A percentile compares a stretch with the other conserved stretches of the same genome.
Conservation (phyloP, 53 echinoderm and acorn worm species). For the Echinarachnius parma region DNA sequence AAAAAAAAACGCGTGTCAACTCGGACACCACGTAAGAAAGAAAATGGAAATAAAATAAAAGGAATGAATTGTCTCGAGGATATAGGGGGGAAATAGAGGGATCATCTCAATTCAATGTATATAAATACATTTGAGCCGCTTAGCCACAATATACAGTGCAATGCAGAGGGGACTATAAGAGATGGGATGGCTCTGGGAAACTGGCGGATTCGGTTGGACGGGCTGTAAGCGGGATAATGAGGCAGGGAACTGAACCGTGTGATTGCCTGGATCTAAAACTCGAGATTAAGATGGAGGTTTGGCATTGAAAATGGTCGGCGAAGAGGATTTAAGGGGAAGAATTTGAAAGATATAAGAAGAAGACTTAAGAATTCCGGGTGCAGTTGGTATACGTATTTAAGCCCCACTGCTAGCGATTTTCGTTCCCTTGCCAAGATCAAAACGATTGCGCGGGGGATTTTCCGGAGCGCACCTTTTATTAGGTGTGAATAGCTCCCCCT, state of each 20-base stretch:
- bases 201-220: too few relatives aligned
- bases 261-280: too few relatives aligned
- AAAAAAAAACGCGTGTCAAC: slow-evolving; percentile 18
- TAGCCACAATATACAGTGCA: too few relatives aligned
- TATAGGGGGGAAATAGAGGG: neutral
- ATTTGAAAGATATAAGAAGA: too few relatives aligned
- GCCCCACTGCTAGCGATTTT: neutral
- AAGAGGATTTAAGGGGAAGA: too few relatives aligned
- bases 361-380: too few relatives aligned
- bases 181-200: too few relatives aligned
- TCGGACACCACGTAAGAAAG: neutral
- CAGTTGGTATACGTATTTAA: too few relatives aligned
- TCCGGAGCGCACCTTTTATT: slow-evolving; percentile 20
- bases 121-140: slow-evolving; percentile 39
- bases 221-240: neutral
- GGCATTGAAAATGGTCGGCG: too few relatives aligned
- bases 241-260: slow-evolving; percentile 4
- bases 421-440: neutral
- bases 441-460: slow-evolving; percentile 20
- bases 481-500: slow-evolving; percentile 8
- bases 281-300: too few relatives aligned
- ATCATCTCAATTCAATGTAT: slow-evolving; percentile 19
- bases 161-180: too few relatives aligned
- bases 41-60: neutral
- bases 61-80: neutral